Evolutionary conservation across 1,140 invertebrate genomes (phyloP).

Genomic region (Diachasmimorpha longicaudata): DNA sequence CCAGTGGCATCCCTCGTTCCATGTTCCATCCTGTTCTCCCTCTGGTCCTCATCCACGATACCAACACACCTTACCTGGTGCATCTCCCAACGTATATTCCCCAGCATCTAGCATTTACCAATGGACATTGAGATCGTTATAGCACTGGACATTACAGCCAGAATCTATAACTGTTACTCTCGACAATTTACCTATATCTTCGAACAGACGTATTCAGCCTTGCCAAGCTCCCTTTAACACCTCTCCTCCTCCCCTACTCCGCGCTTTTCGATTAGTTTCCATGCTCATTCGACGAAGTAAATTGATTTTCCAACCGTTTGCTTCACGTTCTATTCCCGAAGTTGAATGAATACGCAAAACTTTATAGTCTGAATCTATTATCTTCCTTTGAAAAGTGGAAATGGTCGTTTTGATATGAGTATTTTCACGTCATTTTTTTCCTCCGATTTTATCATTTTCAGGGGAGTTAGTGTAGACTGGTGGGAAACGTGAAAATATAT

Average conservation of each 20-base stretch:
- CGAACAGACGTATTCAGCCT: neutral
- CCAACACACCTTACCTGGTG: neutral
- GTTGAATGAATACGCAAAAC: neutral
- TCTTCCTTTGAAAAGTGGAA: neutral
- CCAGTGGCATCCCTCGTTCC: neutral
- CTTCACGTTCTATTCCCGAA: neutral
- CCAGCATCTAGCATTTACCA: neutral
- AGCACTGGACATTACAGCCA: neutral
- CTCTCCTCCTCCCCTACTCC: neutral
- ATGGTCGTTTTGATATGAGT: neutral
- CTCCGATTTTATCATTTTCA: no score
- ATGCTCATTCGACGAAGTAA: neutral
- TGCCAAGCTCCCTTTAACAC: neutral
- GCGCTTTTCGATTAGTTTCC: constrained; percentile 3
- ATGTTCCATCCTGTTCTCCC: neutral
- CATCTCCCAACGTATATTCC: neutral
- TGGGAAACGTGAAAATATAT: no score
- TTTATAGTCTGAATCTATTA: neutral
- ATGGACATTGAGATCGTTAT: neutral
- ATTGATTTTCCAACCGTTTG: neutral
- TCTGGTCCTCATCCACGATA: neutral
- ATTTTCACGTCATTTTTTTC: neutral
- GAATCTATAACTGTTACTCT: neutral
- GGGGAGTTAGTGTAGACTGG: no score
- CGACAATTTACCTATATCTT: constrained; percentile 1